Evolutionary conservation across 1,140 invertebrate species (phyloP), one percentile per base, ranked within the genome.

Genomic region (Rhagoletis pomonella): DNA sequence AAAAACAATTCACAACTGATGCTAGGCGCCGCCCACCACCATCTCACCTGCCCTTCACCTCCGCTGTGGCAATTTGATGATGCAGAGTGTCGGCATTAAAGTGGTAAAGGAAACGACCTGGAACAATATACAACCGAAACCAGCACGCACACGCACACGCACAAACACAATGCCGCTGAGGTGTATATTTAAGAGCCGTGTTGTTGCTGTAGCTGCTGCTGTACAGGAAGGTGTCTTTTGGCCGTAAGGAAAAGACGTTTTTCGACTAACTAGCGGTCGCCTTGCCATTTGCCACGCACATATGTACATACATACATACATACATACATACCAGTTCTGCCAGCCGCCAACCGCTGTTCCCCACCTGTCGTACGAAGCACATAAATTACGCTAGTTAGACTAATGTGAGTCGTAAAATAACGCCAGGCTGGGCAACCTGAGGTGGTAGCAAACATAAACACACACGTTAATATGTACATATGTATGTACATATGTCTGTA

Each of bases 1-100:
- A 86, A 86, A 67, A 86, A 67, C 86, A 86, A 86, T 86, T 86
- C 86, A 67, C 86, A 86, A 86, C 86, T 86, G 86, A 86, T 86
- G 86, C 86, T 58, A 47, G 59, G 60, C 47, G 73, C 17, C 4
- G 4, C 10, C 29, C 65, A 10, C 65, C 67, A 47, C 67, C 5
- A 12, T 9, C 50, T n/a, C 73, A 50, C 5, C 47, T 14, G 5
- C 17, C 6, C 2, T 14, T 55, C 17, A 9, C 47, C n/a, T 2
- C 17, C 73, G 7, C 44, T 47, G 39, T 73, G 67, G 67, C 17
- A 14, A 47, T 73, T 73, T 73, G 67, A 47, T 47, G 42, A n/a
- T 44, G 67, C 67, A 39, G 81, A 17, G 50, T 60, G 55, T 65
- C 85, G 85, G 44, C 58, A 4, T 65, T 65, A 86, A 55, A 65